Percentiles rank a stretch among this genome's conserved stretches.
Evolutionary conservation across 2,888 invertebrate species (phyloP).

Genomic region (Antitype chi): DNA sequence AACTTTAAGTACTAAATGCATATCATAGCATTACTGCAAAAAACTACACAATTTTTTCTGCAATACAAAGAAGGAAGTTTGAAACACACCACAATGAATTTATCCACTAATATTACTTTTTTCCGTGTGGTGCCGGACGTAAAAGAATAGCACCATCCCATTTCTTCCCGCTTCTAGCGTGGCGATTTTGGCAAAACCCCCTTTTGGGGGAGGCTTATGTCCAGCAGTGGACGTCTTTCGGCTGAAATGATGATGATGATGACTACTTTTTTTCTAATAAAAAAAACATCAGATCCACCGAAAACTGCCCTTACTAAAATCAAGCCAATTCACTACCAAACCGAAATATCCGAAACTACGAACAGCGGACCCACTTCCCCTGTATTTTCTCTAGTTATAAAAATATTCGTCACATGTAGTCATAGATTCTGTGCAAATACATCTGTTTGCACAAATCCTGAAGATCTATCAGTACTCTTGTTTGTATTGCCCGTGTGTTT

Average conservation of each 20-base stretch:
- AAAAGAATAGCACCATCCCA: too few species aligned
- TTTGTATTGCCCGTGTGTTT: constrained; percentile 34
- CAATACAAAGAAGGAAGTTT: not conserved
- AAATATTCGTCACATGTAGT: constrained; percentile 5
- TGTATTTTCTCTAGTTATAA: not conserved
- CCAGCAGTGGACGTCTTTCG: too few species aligned
- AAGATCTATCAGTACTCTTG: not conserved
- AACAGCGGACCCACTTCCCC: not conserved
- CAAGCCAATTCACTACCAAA: not conserved
- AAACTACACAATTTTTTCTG: not conserved
- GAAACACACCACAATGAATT: not conserved
- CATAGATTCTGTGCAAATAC: constrained; percentile 11
- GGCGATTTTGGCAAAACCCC: too few species aligned
- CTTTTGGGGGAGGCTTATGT: too few species aligned
- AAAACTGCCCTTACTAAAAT: not conserved
- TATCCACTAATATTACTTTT: not conserved
- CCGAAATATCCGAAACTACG: not conserved
- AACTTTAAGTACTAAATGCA: too few species aligned
- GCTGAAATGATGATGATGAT: too few species aligned
- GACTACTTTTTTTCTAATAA: too few species aligned
- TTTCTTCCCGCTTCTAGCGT: too few species aligned
- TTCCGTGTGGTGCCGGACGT: too few species aligned
- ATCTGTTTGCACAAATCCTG: constrained; percentile 3
- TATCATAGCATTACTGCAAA: not conserved
- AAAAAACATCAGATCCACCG: not conserved